Conservation (phyloP, 2,113 vertebrate genomes). For the Gorsachius goisagi region DNA sequence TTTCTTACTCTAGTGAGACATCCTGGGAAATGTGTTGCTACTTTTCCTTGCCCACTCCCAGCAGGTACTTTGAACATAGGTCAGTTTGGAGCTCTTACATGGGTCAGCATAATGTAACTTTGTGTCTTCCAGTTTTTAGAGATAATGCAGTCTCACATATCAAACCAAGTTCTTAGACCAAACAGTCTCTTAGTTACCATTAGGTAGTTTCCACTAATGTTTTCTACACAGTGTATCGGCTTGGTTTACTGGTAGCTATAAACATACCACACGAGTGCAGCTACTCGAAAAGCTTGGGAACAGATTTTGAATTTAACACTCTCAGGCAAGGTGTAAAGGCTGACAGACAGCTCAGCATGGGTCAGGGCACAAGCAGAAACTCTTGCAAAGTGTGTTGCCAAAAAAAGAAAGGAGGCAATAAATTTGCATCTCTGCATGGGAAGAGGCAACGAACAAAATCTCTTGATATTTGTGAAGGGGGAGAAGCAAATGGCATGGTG, state of each 20-base stretch:
- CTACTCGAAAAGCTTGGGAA: background rate
- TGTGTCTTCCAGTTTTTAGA: background rate
- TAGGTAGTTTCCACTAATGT: background rate
- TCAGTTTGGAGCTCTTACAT: background rate
- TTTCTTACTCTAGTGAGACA: background rate
- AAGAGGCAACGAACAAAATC: background rate
- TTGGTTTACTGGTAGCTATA: background rate
- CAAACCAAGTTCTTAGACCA: background rate
- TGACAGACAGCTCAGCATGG: slow-evolving; percentile 26
- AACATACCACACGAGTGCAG: background rate
- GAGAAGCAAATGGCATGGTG: background rate
- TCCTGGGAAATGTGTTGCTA: background rate
- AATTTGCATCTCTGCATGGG: background rate
- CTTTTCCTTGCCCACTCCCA: background rate
- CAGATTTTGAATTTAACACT: slow-evolving; percentile 35
- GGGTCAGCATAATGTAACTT: background rate
- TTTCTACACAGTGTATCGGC: background rate
- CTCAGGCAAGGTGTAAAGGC: background rate
- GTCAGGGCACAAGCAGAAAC: slow-evolving; percentile 4
- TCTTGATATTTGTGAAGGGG: background rate
- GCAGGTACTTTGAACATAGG: background rate
- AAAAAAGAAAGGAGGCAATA: background rate
- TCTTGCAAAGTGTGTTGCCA: background rate
- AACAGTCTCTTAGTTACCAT: background rate
- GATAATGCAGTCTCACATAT: background rate